These are phyloP conservation scores for Passer domesticus DNA, from an alignment of 2,113 vertebrate genomes.

Conservation along the genomic window DNA sequence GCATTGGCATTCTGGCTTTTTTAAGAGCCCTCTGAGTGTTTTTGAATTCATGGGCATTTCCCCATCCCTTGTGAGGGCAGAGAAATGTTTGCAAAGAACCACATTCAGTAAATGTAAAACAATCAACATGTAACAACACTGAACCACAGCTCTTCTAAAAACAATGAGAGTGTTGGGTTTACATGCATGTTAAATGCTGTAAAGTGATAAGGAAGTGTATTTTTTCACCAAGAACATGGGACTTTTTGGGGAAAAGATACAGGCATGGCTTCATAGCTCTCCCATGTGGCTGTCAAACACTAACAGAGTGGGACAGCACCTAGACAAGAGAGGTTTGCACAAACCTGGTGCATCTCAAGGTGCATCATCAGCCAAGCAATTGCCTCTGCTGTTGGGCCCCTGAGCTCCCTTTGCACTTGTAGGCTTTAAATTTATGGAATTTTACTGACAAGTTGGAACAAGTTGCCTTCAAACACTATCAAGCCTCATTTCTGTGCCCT, in stretches of 20 bases:
- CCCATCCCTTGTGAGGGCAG: background rate
- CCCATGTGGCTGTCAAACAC: background rate
- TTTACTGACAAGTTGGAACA: background rate
- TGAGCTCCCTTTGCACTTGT: background rate
- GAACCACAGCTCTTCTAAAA: background rate
- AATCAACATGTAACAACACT: background rate
- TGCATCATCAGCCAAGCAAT: background rate
- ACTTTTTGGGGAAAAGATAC: background rate
- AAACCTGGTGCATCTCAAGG: background rate
- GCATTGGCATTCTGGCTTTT: background rate
- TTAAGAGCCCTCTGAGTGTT: background rate
- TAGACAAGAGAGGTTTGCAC: background rate
- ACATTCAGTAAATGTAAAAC: background rate
- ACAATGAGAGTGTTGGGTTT: background rate
- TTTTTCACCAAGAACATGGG: background rate
- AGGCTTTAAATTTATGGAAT: background rate
- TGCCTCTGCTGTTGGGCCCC: background rate
- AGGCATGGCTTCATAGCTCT: background rate
- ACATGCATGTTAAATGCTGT: background rate
- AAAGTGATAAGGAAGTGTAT: background rate
- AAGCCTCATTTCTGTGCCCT: conserved; percentile 23
- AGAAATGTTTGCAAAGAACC: background rate
- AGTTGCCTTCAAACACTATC: background rate
- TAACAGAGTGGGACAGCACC: background rate
- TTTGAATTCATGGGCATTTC: background rate